A percentile compares a stretch with the other conserved stretches of the same genome.
Conservation (phyloP, 1,140 invertebrate genomes). For the Drosophila bipectinata region DNA sequence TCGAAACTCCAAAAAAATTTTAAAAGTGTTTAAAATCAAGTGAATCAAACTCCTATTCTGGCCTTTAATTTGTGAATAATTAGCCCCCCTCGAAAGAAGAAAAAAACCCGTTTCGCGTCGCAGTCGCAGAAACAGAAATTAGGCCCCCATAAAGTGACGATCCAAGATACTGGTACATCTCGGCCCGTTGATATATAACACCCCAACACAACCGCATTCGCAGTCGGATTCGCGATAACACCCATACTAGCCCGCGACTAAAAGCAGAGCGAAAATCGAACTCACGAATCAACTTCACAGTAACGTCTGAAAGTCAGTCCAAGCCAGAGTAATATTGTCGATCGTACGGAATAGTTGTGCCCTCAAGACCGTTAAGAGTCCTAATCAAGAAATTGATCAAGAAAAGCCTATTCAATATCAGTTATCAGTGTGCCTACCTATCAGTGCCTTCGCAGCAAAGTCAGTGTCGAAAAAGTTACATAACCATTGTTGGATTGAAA, state of each 20-base stretch:
- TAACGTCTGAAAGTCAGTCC: conserved; percentile 58
- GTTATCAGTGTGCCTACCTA: conserved; percentile 3
- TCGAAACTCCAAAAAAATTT: not conserved
- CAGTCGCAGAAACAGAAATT: conserved; percentile 28
- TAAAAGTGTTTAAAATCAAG: conserved; percentile 18
- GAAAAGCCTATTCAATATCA: not conserved
- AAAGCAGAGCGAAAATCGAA: conserved; percentile 43
- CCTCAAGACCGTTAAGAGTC: not conserved
- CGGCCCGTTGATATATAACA: conserved; percentile 47
- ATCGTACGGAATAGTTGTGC: conserved; percentile 69
- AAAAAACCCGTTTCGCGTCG: conserved; percentile 59
- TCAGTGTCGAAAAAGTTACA: conserved; percentile 58
- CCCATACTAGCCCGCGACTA: conserved; percentile 52
- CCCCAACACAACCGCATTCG: conserved; percentile 33
- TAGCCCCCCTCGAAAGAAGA: conserved; percentile 34
- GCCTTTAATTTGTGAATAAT: conserved; percentile 56
- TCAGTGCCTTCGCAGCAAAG: not conserved
- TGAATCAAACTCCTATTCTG: conserved; percentile 32
- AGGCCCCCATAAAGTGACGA: conserved; percentile 44
- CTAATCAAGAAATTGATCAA: not conserved
- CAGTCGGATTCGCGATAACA: conserved; percentile 47
- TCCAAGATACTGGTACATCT: conserved; percentile 36
- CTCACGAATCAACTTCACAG: conserved; percentile 61
- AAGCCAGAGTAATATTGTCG: conserved; percentile 62
- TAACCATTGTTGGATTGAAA: conserved; percentile 17